Percentiles rank a stretch among this genome's conserved stretches.
Conservation (phyloP, 2,797 vertebrate genomes). For the Mallotus villosus region DNA sequence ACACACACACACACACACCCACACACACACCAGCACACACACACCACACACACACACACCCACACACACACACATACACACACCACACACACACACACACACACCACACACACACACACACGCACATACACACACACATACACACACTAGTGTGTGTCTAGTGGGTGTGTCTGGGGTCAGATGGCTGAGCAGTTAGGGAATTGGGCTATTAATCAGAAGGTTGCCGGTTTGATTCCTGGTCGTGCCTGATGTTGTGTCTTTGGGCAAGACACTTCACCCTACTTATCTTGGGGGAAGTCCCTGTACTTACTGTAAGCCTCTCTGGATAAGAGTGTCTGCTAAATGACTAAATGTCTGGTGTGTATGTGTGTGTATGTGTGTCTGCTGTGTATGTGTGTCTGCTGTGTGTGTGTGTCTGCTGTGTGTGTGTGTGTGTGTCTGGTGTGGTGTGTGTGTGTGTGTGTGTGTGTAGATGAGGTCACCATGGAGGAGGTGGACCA, state of each 20-base stretch:
- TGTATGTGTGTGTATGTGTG: background rate
- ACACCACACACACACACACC: constrained; percentile 4
- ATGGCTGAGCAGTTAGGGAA: too few relatives aligned
- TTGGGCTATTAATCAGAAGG: too few relatives aligned
- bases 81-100: constrained; percentile 5
- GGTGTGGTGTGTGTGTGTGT: constrained; percentile 27
- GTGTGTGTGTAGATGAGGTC: constrained; percentile 82
- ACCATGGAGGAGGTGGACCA: constrained; percentile 88
- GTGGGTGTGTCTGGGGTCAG: too few relatives aligned
- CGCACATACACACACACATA: constrained; percentile 3
- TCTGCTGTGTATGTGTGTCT: background rate
- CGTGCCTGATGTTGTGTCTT: too few relatives aligned
- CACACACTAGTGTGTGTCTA: background rate
- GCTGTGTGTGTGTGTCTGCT: background rate
- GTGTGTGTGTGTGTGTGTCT: constrained; percentile 29
- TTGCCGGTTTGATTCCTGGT: too few relatives aligned
- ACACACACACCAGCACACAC: too few relatives aligned
- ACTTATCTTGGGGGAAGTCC: too few relatives aligned
- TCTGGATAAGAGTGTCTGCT: too few relatives aligned
- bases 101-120: background rate
- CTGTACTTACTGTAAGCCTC: too few relatives aligned
- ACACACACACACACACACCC: background rate
- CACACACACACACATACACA: too few relatives aligned
- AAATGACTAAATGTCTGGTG: too few relatives aligned
- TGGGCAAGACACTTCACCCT: too few relatives aligned